Percentiles rank a stretch among this genome's conserved stretches.
Conservation (phyloP, 2,888 invertebrate species). For the Pachliopta kotzebuea region DNA sequence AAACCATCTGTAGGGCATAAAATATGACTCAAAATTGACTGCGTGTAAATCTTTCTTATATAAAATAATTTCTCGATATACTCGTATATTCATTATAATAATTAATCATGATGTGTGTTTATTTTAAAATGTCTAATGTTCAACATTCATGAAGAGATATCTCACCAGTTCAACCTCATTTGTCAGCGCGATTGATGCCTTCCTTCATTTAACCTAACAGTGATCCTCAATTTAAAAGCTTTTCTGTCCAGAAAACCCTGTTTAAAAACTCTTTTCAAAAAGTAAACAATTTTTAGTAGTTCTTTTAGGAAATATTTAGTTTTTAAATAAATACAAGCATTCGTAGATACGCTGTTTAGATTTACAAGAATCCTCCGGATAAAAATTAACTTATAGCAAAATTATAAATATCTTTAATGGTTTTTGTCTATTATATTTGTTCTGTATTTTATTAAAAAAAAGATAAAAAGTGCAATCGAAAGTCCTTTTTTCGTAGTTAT, state of each 20-base stretch:
- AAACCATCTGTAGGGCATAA: background rate
- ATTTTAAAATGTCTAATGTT: constrained; percentile 58
- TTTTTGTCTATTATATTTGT: no score
- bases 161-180: constrained; percentile 55
- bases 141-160: constrained; percentile 51
- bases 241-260: constrained; percentile 19
- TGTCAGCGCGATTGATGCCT: constrained; percentile 34
- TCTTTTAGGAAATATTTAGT: background rate
- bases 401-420: no score
- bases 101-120: constrained; percentile 50
- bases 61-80: constrained; percentile 26
- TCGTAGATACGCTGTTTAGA: no score
- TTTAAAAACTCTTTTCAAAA: constrained; percentile 6
- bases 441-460: no score
- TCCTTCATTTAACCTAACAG: constrained; percentile 33
- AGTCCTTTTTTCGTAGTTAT: no score
- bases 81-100: constrained; percentile 55
- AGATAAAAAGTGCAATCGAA: no score
- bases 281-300: background rate
- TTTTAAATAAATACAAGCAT: no score
- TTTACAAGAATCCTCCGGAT: no score
- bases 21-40: background rate
- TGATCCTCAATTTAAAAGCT: constrained; percentile 29
- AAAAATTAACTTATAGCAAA: no score
- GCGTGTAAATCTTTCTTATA: background rate